phyloP scores from a whole-genome alignment of 2,888 invertebrate genomes.

The Drosophila leonis region DNA sequence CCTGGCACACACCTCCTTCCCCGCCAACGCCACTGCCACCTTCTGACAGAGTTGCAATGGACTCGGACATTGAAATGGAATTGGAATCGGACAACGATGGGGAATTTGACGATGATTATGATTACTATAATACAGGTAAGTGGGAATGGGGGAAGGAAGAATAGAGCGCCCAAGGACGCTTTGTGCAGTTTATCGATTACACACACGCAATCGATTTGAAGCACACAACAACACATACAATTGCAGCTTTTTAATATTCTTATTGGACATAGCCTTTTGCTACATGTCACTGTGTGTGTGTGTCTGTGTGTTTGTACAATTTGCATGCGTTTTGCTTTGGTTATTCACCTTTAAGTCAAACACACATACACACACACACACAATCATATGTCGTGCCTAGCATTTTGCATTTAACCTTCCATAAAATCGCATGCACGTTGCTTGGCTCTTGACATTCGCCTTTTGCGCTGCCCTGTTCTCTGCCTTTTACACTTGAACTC shows the following conservation, averaged over 20 bases:
- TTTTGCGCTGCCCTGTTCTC: conserved; percentile 27
- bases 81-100: conserved; percentile 93
- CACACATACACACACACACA: conserved; percentile 13
- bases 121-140: conserved; percentile 90
- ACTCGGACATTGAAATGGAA: conserved; percentile 92
- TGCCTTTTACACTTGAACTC: conserved; percentile 4
- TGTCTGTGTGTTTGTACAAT: conserved; percentile 25
- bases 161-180: conserved; percentile 29
- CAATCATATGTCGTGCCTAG: conserved; percentile 14
- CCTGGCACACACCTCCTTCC: conserved; percentile 9
- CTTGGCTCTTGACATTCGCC: conserved; percentile 74
- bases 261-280: conserved; percentile 24
- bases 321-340: conserved; percentile 66
- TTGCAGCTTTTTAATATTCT: conserved; percentile 25
- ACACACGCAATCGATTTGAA: conserved; percentile 57
- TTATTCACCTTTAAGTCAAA: conserved; percentile 68
- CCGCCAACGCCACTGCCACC: neutral
- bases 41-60: conserved; percentile 83
- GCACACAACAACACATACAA: conserved; percentile 23
- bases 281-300: neutral
- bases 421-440: conserved; percentile 40
- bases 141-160: neutral
- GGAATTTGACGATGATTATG: conserved; percentile 88
- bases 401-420: conserved; percentile 65
- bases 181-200: conserved; percentile 56